These are phyloP conservation scores for Electrona antarctica DNA, from an alignment of 2,113 vertebrate species.

Conservation along the genomic window DNA sequence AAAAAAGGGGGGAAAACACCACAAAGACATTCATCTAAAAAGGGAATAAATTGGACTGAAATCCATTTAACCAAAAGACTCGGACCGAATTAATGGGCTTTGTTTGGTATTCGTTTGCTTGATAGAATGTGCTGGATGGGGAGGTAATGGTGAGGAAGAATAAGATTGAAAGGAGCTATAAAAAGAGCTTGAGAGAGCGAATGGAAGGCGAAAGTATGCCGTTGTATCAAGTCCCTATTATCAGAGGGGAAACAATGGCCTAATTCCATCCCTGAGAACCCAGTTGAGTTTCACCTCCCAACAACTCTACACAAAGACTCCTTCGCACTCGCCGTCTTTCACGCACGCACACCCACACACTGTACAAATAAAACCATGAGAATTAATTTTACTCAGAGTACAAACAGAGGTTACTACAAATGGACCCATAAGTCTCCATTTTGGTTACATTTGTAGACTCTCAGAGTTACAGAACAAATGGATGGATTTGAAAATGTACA, in stretches of 20 bases:
- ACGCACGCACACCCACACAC: neutral
- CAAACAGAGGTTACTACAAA: neutral
- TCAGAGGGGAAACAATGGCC: conserved; percentile 43
- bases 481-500: too few relatives aligned
- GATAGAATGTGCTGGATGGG: conserved; percentile 11
- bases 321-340: neutral
- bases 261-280: conserved; percentile 48
- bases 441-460: neutral
- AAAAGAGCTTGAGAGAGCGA: conserved; percentile 6
- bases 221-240: conserved; percentile 39
- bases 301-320: conserved; percentile 28
- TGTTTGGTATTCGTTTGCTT: conserved; percentile 18
- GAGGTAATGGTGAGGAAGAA: conserved; percentile 23
- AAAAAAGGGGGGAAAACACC: neutral
- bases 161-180: neutral
- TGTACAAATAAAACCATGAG: neutral
- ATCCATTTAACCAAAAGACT: conserved; percentile 21
- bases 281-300: conserved; percentile 31
- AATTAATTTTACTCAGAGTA: neutral
- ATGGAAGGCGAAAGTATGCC: conserved; percentile 9
- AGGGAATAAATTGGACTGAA: conserved; percentile 20
- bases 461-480: neutral
- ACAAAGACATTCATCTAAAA: conserved; percentile 21
- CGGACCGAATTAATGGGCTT: conserved; percentile 15
- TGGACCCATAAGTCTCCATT: neutral